A percentile compares a stretch with the other conserved stretches of the same genome.
Evolutionary conservation across 23 tunicate species (phyloP).

Genomic region (Ascidia mentula): DNA sequence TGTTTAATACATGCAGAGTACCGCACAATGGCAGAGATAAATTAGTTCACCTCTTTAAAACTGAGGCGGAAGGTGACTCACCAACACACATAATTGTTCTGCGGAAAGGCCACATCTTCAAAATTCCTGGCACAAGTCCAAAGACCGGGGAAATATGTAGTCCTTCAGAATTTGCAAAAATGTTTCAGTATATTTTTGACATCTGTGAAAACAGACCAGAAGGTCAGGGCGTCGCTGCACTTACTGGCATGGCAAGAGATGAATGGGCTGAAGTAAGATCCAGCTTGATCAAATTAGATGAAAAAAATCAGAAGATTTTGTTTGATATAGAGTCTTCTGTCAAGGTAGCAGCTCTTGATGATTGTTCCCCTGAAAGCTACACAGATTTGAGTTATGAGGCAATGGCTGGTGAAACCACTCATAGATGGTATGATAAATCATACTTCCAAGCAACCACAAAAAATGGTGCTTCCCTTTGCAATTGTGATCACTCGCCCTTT

Average conservation of each 20-base stretch:
- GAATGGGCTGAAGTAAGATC: slow-evolving; percentile 65
- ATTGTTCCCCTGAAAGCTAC: slow-evolving; percentile 41
- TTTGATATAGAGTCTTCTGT: slow-evolving; percentile 57
- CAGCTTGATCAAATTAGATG: slow-evolving; percentile 29
- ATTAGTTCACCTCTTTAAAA: slow-evolving; percentile 47
- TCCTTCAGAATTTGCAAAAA: slow-evolving; percentile 51
- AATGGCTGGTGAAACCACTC: slow-evolving; percentile 41
- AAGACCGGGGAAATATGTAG: slow-evolving; percentile 39
- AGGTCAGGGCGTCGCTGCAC: slow-evolving; percentile 48
- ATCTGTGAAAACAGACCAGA: slow-evolving; percentile 16
- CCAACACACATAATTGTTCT: slow-evolving; percentile 74
- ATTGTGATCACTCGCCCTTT: slow-evolving; percentile 87
- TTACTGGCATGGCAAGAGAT: slow-evolving; percentile 67
- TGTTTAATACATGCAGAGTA: slow-evolving; percentile 76
- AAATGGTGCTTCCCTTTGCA: slow-evolving; percentile 51
- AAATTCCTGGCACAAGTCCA: slow-evolving; percentile 36
- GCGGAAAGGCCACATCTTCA: slow-evolving; percentile 58
- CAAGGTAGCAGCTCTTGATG: slow-evolving; percentile 59
- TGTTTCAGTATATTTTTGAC: slow-evolving; percentile 26
- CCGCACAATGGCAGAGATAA: slow-evolving; percentile 60
- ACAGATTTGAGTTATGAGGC: slow-evolving; percentile 48
- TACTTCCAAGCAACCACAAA: slow-evolving; percentile 27
- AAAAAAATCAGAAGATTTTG: slow-evolving; percentile 27
- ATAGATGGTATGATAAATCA: slow-evolving; percentile 88
- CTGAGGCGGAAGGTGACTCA: slow-evolving; percentile 63